Conservation (phyloP, 2,888 invertebrate species). For the Malthinus seriepunctatus region DNA sequence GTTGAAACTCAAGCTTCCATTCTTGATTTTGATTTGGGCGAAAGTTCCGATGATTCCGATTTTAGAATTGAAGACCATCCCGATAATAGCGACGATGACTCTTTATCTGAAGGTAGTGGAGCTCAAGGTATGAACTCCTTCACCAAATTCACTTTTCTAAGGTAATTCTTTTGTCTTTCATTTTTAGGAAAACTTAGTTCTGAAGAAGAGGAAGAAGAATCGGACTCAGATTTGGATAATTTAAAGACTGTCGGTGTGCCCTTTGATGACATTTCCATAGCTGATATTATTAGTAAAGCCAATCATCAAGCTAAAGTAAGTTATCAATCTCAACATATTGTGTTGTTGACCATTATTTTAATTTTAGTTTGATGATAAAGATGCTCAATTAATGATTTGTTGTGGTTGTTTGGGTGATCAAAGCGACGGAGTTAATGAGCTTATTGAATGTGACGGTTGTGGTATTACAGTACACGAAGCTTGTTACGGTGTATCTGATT, state of each 20-base stretch:
- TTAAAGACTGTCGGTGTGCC: slow-evolving; percentile 47
- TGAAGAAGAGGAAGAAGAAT: slow-evolving; percentile 52
- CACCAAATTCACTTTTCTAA: neutral
- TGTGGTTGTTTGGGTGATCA: slow-evolving; percentile 91
- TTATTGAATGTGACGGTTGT: slow-evolving; percentile 96
- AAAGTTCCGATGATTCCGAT: slow-evolving; percentile 94
- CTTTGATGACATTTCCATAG: slow-evolving; percentile 52
- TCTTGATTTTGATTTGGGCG: slow-evolving; percentile 82
- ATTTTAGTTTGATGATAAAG: slow-evolving; percentile 14
- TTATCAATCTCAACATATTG: neutral
- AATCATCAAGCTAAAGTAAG: slow-evolving; percentile 51
- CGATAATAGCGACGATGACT: slow-evolving; percentile 76
- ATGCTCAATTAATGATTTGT: slow-evolving; percentile 78
- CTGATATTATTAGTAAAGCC: slow-evolving; percentile 59
- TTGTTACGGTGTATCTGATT: slow-evolving; percentile 94
- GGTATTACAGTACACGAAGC: slow-evolving; percentile 97
- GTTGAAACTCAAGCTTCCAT: slow-evolving; percentile 74
- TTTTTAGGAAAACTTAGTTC: slow-evolving; percentile 13
- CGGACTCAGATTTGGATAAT: slow-evolving; percentile 50
- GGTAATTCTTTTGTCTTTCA: neutral
- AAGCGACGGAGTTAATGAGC: slow-evolving; percentile 93
- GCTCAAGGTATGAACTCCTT: slow-evolving; percentile 58
- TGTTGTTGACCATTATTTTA: neutral
- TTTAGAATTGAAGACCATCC: slow-evolving; percentile 87
- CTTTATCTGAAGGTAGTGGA: slow-evolving; percentile 71